Conservation (phyloP, 1,140 invertebrate genomes). For the Rhyacophila brunnea region DNA sequence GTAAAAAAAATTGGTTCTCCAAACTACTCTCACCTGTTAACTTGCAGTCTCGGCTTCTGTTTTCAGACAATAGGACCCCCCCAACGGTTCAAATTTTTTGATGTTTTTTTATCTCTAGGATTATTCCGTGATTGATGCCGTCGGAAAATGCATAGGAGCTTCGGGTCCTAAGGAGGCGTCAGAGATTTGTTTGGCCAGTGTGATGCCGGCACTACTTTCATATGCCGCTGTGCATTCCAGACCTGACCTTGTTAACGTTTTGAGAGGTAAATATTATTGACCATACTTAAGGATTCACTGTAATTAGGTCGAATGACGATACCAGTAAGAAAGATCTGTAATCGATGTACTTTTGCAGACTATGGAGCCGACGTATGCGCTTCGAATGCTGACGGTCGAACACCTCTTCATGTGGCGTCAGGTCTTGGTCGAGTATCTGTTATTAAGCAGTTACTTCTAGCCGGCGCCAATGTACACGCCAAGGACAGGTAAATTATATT, state of each 20-base stretch:
- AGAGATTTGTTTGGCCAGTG: conserved; percentile 1
- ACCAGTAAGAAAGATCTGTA: too few relatives aligned
- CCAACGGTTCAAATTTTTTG: too few relatives aligned
- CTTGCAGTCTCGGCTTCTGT: too few relatives aligned
- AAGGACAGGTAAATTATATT: conserved; percentile 61
- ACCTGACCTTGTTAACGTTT: conserved; percentile 9
- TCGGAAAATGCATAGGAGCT: conserved; percentile 46
- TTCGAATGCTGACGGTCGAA: conserved; percentile 75
- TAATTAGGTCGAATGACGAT: too few relatives aligned
- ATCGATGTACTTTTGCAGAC: too few relatives aligned
- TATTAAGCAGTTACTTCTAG: conserved; percentile 72
- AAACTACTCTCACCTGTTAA: too few relatives aligned
- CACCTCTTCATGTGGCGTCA: conserved; percentile 80
- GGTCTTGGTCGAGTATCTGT: conserved; percentile 66
- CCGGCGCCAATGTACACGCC: conserved; percentile 83
- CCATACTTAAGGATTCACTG: too few relatives aligned
- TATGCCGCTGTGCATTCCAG: conserved; percentile 9
- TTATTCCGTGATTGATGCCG: conserved; percentile 64
- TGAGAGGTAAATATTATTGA: conserved; percentile 2
- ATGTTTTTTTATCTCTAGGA: conserved; percentile 47
- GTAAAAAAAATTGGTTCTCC: too few relatives aligned
- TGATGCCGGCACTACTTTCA: conserved; percentile 5
- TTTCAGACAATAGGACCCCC: too few relatives aligned
- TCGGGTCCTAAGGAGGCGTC: conserved; percentile 4
- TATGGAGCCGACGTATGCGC: conserved; percentile 74